Evolutionary conservation across 2,113 vertebrate species (phyloP).

Genomic region (Otis tarda): DNA sequence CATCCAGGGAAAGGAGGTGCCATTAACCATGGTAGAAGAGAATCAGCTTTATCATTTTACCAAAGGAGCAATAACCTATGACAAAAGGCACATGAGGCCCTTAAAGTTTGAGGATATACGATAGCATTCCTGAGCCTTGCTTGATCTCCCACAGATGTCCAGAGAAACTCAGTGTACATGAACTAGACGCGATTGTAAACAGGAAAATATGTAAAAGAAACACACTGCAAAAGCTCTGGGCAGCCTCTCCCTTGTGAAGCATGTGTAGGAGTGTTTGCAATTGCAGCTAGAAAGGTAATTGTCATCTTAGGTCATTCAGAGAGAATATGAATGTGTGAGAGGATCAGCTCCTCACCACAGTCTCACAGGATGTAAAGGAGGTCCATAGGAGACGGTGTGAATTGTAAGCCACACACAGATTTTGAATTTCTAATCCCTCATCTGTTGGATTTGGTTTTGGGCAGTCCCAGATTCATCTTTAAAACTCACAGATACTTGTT

Average conservation of each 20-base stretch:
- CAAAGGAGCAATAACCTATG: neutral
- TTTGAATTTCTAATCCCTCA: neutral
- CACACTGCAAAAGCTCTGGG: neutral
- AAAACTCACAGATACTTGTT: neutral
- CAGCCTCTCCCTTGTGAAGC: neutral
- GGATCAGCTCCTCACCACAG: neutral
- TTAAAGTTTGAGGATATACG: neutral
- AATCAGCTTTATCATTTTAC: neutral
- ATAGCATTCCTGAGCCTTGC: neutral
- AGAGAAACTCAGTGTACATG: neutral
- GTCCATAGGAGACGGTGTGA: accelerated
- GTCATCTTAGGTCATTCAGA: neutral
- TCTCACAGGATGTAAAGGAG: neutral
- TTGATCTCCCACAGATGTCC: neutral
- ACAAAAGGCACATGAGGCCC: accelerated
- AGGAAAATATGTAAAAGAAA: neutral
- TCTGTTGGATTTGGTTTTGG: neutral
- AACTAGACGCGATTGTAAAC: neutral
- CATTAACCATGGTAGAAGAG: neutral
- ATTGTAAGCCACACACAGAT: neutral
- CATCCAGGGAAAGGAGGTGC: neutral
- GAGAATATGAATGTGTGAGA: neutral
- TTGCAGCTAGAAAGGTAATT: neutral
- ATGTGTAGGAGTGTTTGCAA: neutral
- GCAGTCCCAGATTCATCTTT: neutral